phyloP scores from a whole-genome alignment of 2,888 invertebrate species.

The Dasysyrphus albostriatus region DNA sequence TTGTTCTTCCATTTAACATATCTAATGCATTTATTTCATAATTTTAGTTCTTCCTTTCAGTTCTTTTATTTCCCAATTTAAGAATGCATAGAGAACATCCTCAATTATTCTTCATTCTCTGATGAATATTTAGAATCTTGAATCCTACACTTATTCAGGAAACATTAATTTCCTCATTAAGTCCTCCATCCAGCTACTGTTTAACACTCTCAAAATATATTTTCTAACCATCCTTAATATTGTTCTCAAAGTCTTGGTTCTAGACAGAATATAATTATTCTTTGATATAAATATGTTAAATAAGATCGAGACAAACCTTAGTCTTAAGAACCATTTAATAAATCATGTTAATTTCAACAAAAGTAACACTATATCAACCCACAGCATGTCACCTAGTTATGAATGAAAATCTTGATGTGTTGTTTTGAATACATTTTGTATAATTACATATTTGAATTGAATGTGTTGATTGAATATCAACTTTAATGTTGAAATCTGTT shows the following conservation, averaged over 20 bases:
- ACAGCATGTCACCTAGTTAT: constrained; percentile 1
- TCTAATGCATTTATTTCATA: not conserved
- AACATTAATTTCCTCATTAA: not conserved
- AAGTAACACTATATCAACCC: not conserved
- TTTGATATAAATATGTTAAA: not conserved
- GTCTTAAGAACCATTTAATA: not conserved
- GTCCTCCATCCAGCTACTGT: constrained; percentile 4
- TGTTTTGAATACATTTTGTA: not conserved
- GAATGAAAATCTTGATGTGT: constrained; percentile 21
- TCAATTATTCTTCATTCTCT: not conserved
- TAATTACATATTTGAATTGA: not conserved
- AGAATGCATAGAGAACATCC: not conserved
- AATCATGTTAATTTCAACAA: constrained; percentile 32
- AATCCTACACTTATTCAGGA: constrained; percentile 13
- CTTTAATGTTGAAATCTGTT: not conserved
- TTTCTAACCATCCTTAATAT: constrained; percentile 14
- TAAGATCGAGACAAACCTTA: constrained; percentile 5
- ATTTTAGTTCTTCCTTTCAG: not conserved
- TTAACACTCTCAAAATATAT: constrained; percentile 6
- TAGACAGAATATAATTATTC: no score
- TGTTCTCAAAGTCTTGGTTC: not conserved
- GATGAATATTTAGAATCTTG: constrained; percentile 21
- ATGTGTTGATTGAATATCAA: constrained; percentile 12
- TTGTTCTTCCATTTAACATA: not conserved
- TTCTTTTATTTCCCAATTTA: not conserved